Base-by-base conservation (phyloP, 2,797 vertebrate genomes). In the Gymnocypris eckloni region DNA sequence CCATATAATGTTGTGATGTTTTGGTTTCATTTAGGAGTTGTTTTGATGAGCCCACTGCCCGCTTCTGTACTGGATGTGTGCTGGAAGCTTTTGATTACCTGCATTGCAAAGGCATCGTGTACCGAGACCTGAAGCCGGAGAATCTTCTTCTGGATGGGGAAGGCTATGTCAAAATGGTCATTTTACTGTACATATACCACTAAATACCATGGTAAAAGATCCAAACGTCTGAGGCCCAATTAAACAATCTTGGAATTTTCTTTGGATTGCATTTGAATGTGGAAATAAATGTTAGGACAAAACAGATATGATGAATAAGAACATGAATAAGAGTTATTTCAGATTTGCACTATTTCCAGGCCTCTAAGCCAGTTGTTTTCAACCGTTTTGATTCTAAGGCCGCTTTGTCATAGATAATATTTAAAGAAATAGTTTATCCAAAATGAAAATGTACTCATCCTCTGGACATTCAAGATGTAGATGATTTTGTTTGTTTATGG, bases 121-220 rank as follows among this genome's bases (percentile, higher is more conserved):
- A 95, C 87, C 91, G 95, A 89, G 95, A 96, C 87, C 92, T 96
- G 71, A 96, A 96, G 87, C 95, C 95, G 43, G 95, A 96, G 87
- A 96, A 96, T 89, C 93, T 96, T 45, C 91, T 96, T 4, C 89
- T 96, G 72, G 94, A 95, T 81, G 82, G 90, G 59, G 89, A 94
- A 28, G 95, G 95, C 77, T 96, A 96, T 54, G 91, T 96, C 66
- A 96, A 95, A 93, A 94, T 96, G 94, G 95, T 95, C 22, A 85
- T 76, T 88, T 86, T 81, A 67, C 28, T 67, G 6, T 66, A 81
- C 16, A 37, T 79, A 11, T 3, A 52, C 22, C 6, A 28, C 39
- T 45, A 22, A 48, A 77, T 56, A 41, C 20, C 33, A 39, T 8
- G 20, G 52, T n/a, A 22, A 56, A 77, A 77, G 20, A 20, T 56